Base-by-base conservation (phyloP, 2,888 invertebrate genomes). In the Junonia oenone region DNA sequence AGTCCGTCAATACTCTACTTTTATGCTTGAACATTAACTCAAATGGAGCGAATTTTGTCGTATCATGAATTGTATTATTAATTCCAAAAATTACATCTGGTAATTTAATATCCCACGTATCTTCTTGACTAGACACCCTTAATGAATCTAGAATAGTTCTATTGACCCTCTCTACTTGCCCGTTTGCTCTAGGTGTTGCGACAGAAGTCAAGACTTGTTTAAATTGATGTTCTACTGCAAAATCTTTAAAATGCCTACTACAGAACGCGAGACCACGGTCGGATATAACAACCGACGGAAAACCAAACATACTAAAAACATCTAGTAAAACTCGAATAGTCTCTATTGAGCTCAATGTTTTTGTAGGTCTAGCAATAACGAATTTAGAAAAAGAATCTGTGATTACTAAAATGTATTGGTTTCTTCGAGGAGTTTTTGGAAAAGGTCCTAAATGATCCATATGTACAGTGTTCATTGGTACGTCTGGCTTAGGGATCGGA, bases 381-480 rank as follows among this genome's bases (percentile, higher is more conserved):
- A 55, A 62, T 35, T 62, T 59, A 1, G 59, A 45, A 48, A 63
- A 59, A 6, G 49, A 15, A 45, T 63, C 63, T 14, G 55, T 63
- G 0, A 68, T 50, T 8, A 69, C 63, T 2, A 69, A 13, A 56
- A 68, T 63, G 19, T 67, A 68, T 8, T 57, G 38, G 11, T 64
- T 49, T 0, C 65, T 65, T 19, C 65, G 67, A 9, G 35, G 14
- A 0, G 61, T 62, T 35, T 48, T 62, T 33, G 53, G 38, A 55
- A 68, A 69, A 0, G 67, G 68, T 0, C 67, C 66, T 58, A 65
- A 57, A 49, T 68, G 67, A 17, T 67, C 66, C 2, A 68, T 33
- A 9, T 67, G 68, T 1, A 69, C 38, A 33, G 56, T 65, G 0
- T 17, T 0, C 52, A 69, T 59, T 0, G 67, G 67, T 15, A 57